A percentile compares a stretch with the other conserved stretches of the same genome.
Conservation (phyloP, 2,797 vertebrate species). For the Gila robusta region DNA sequence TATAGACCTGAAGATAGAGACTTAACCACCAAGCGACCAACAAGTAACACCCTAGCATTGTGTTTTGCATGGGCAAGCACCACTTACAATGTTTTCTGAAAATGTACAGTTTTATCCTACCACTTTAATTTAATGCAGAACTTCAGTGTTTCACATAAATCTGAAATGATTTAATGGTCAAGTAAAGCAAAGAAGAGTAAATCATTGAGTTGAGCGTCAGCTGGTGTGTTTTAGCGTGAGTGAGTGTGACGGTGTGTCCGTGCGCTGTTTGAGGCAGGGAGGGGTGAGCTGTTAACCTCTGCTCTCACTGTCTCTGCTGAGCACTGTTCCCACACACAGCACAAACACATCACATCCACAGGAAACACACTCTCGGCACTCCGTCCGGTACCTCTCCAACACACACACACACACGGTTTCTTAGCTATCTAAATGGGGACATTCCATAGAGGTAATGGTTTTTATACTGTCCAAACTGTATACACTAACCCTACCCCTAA, state of each 20-base stretch:
- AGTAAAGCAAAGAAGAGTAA: conserved; percentile 37
- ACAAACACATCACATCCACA: conserved; percentile 38
- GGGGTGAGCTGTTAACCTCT: conserved; percentile 68
- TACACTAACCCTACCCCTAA: too few species aligned
- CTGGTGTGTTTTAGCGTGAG: conserved; percentile 65
- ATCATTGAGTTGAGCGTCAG: conserved; percentile 53
- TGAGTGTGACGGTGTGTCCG: conserved; percentile 53
- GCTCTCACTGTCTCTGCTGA: conserved; percentile 64
- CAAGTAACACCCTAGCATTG: neutral
- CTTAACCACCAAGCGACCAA: neutral
- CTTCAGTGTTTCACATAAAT: neutral
- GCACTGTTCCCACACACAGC: conserved; percentile 52
- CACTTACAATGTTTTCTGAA: neutral
- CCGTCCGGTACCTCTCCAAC: neutral
- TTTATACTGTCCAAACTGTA: too few species aligned
- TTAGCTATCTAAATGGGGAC: too few species aligned
- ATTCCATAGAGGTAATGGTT: too few species aligned
- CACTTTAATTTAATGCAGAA: neutral
- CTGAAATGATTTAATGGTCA: conserved; percentile 19
- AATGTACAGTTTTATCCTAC: neutral
- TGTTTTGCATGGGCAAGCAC: neutral
- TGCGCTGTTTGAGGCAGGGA: conserved; percentile 61
- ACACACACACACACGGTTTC: neutral
- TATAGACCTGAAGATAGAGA: neutral
- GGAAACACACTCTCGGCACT: conserved; percentile 20